Base-by-base conservation (phyloP, 2,888 invertebrate genomes). In the Sialis lutaria region DNA sequence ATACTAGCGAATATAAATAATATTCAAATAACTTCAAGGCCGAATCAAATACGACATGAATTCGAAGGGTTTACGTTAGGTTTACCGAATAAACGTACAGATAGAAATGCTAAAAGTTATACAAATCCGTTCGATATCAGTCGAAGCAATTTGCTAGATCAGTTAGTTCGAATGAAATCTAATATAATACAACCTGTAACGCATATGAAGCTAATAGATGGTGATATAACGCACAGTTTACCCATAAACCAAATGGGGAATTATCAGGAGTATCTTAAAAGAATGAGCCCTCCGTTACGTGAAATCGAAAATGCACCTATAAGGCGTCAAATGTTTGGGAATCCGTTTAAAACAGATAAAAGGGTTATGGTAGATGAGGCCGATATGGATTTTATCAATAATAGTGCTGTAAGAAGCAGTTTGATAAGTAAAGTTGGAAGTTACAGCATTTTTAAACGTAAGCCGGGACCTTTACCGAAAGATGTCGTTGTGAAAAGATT, bases 231-330 rank as follows among this genome's bases (percentile, higher is more conserved):
- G 6, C 97, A 98, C 65, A 89, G 88, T 49, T 79, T 95, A 73
- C 95, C 97, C 6, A 89, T 98, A 13, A 82, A 88, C 13, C 92
- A 93, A 65, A 99, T 99, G 98, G 98, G 98, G 56, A 97, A 98
- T 71, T 98, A 97, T 67, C 96, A 98, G 67, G 96, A 97, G 64
- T 96, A 97, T 63, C 71, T 97, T 50, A 95, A 93, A 68, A 79
- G 90, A 48, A 85, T 89, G 75, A 87, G 91, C 47, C 86, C 89
- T 42, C 91, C 91, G 46, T 69, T 97, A 49, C 70, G 95, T 12
- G 93, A 96, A 69, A 84, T 98, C 42, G 97, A 97, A 67, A 87
- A 90, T 35, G 82, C 86, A 33, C 95, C 96, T 4, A 90, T 93
- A 42, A 70, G 97, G 9, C 90, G 95, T 57, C 97, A 98, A 60